phyloP scores from a whole-genome alignment of 2,113 vertebrate species.

The Percina caprodes region DNA sequence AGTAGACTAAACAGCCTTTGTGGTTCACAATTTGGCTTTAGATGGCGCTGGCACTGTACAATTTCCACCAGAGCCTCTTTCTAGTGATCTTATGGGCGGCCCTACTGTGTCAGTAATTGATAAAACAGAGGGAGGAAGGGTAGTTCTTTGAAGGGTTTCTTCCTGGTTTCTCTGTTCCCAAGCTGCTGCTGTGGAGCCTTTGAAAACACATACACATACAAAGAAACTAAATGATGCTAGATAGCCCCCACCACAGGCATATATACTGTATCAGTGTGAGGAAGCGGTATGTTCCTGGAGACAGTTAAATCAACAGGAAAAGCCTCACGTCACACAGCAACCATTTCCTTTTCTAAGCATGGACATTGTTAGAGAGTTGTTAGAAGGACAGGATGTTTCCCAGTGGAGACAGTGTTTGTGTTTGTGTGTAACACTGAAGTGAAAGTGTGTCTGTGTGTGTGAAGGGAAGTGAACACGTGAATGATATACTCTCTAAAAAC shows the following conservation, averaged over 20 bases:
- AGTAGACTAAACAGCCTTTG: slow-evolving; percentile 40
- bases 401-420: slow-evolving; percentile 27
- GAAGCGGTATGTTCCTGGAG: slow-evolving; percentile 66
- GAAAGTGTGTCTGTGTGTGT: slow-evolving; percentile 51
- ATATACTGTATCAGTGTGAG: slow-evolving; percentile 51
- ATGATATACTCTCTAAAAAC: slow-evolving; percentile 37
- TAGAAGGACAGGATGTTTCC: slow-evolving; percentile 72
- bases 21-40: slow-evolving; percentile 43
- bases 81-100: slow-evolving; percentile 28
- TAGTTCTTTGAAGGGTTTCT: slow-evolving; percentile 59
- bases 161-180: slow-evolving; percentile 63
- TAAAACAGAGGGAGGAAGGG: slow-evolving; percentile 67
- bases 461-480: slow-evolving; percentile 44
- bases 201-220: slow-evolving; percentile 19
- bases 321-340: slow-evolving; percentile 60
- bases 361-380: slow-evolving; percentile 77
- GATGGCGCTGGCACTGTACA: neutral
- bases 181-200: slow-evolving; percentile 18
- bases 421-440: slow-evolving; percentile 9
- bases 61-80: slow-evolving; percentile 47
- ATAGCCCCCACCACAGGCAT: slow-evolving; percentile 39
- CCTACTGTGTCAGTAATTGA: slow-evolving; percentile 53
- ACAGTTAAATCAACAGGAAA: slow-evolving; percentile 75
- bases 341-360: slow-evolving; percentile 67
- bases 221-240: slow-evolving; percentile 45